Evolutionary conservation across 2,113 vertebrate species (phyloP).

Genomic region (Crypturellus undulatus): DNA sequence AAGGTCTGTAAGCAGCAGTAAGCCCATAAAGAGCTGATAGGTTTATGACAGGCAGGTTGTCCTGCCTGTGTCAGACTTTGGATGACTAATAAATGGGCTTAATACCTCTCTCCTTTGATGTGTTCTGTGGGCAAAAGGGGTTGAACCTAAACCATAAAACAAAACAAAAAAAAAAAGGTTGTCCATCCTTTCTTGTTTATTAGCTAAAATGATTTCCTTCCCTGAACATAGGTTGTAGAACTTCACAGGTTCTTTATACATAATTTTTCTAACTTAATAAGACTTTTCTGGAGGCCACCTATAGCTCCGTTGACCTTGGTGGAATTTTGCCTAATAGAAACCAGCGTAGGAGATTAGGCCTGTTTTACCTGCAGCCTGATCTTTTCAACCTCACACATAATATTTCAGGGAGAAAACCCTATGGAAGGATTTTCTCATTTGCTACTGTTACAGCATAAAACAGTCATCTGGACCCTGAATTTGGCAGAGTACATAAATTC

Average conservation of each 20-base stretch:
- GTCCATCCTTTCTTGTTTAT: background rate
- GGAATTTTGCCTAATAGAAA: background rate
- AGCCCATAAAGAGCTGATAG: background rate
- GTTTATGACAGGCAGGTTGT: background rate
- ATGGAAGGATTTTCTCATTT: background rate
- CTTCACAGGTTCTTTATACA: background rate
- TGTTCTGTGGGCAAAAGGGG: background rate
- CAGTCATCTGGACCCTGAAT: background rate
- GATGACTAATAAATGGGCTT: background rate
- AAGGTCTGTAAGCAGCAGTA: background rate
- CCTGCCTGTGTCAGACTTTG: rapidly evolving
- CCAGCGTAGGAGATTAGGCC: background rate
- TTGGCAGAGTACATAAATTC: background rate
- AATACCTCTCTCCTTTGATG: background rate
- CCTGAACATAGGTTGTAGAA: background rate
- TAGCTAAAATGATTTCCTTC: background rate
- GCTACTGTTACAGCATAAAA: background rate
- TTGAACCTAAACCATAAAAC: background rate
- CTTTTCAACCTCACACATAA: background rate
- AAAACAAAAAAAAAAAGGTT: background rate
- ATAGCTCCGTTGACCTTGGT: background rate
- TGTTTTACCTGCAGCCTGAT: background rate
- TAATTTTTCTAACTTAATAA: background rate
- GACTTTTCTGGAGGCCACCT: background rate
- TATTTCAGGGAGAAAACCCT: background rate